Evolutionary conservation across 1,140 invertebrate species (phyloP).

Genomic region (Magallana ariakensis): DNA sequence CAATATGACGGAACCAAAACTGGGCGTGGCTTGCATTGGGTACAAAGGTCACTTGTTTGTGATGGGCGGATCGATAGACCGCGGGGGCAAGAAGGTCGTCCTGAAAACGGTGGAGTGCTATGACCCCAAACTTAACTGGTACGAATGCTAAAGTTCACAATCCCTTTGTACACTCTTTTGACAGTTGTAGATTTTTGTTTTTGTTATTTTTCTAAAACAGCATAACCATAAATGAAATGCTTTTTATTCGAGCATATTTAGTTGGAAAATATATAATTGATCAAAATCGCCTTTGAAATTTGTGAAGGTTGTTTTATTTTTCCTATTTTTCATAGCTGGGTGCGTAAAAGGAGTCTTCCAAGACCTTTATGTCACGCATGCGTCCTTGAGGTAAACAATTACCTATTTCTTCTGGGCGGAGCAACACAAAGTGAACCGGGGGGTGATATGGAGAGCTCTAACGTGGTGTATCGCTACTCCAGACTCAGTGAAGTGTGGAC

Average conservation of each 20-base stretch:
- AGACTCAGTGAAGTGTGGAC: conserved; percentile 59
- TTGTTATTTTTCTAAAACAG: too few species aligned
- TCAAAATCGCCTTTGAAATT: neutral
- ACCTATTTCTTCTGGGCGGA: conserved; percentile 61
- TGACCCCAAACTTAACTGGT: conserved; percentile 63
- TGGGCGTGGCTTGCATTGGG: conserved; percentile 57
- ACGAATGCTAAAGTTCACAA: neutral
- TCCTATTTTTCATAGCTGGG: conserved; percentile 57
- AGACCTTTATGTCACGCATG: conserved; percentile 58
- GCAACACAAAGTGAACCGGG: conserved; percentile 40
- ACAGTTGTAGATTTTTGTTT: too few species aligned
- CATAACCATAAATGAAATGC: too few species aligned
- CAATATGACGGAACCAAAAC: conserved; percentile 55
- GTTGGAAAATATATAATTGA: neutral
- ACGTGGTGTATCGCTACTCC: conserved; percentile 55
- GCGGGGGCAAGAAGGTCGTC: conserved; percentile 47
- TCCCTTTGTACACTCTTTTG: neutral
- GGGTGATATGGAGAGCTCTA: conserved; percentile 49
- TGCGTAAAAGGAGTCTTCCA: conserved; percentile 50
- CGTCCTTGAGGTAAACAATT: conserved; percentile 45
- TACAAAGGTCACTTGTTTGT: conserved; percentile 57
- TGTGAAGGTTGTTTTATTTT: neutral
- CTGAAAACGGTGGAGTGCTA: conserved; percentile 64
- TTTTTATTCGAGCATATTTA: neutral
- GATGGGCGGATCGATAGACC: conserved; percentile 61